Conservation (phyloP, 2,888 invertebrate genomes). For the Hypomecis punctinalis region DNA sequence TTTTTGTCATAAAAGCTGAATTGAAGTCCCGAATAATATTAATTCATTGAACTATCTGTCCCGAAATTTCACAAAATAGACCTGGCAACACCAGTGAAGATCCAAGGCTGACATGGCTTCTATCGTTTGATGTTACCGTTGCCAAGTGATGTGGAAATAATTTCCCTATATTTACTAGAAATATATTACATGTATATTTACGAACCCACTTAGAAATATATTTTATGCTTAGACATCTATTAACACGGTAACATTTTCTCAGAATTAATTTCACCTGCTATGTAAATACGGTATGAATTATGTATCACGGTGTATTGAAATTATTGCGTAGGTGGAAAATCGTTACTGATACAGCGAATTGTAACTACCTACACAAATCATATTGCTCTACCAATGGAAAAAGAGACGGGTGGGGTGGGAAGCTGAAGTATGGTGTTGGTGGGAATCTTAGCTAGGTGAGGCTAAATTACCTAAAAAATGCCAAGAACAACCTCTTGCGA, state of each 20-base stretch:
- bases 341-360: neutral
- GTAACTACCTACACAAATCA: neutral
- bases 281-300: constrained; percentile 17
- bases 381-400: too few relatives aligned
- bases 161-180: constrained; percentile 3
- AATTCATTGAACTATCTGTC: too few relatives aligned
- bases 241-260: constrained; percentile 30
- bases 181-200: constrained; percentile 25
- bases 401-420: too few relatives aligned
- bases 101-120: neutral
- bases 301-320: constrained; percentile 14
- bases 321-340: constrained; percentile 19
- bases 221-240: constrained; percentile 11
- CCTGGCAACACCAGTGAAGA: too few relatives aligned
- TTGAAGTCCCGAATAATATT: too few relatives aligned
- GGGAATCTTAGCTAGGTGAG: too few relatives aligned
- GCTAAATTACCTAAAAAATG: too few relatives aligned
- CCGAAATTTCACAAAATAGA: too few relatives aligned
- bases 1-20: too few relatives aligned
- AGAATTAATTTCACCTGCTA: constrained; percentile 30
- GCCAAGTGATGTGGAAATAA: constrained; percentile 6
- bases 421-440: too few relatives aligned
- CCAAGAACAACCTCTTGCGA: too few relatives aligned
- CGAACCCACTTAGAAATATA: constrained; percentile 7
- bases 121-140: neutral